Base-by-base conservation (phyloP, 2,113 vertebrate genomes). In the Hippolais icterina region DNA sequence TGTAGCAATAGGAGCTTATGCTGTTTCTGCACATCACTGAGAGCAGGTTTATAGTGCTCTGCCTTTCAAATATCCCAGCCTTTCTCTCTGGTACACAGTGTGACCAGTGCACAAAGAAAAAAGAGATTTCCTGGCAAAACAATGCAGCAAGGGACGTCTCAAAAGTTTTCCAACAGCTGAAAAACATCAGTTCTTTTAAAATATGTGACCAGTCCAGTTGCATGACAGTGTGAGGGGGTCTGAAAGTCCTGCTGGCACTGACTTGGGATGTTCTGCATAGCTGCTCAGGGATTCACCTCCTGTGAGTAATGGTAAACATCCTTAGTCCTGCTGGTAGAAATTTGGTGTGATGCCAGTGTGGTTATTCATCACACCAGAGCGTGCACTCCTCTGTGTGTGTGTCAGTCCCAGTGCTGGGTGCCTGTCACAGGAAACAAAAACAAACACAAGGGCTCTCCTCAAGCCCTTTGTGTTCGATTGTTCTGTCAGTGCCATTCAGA, bases 201-300 rank as follows among this genome's bases (percentile, higher is more conserved):
- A 42, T 79, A 82, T 35, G 61, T 90, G 88, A 41, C 56, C 63
- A 86, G 44, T 86, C 44, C 39, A 15, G 56, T 90, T 81, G 68
- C 85, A 77, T 74, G 90, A 75, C 39, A n/a, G 35, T 1, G 18
- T 52, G 76, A 86, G 49, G 21, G 41, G 83, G 8, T 92, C 83
- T 86, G 79, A 56, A 83, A 86, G 52, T 78, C 64, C 69, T 90
- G 65, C 88, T 89, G 96, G 90, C 86, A 31, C 64, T 84, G 41
- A 39, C 10, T 75, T 33, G 56, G 76, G 90, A 72, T 96, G 24
- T 69, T 96, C 86, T 92, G 88, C 94, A 92, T 96, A 96, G 59
- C 86, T 96, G 69, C 71, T 93, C 49, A 70, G 59, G 72, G 94
- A 96, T 94, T 96, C 96, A 96, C 94, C 96, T 97, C 94, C 92